Base-by-base conservation (phyloP, 1,140 invertebrate species). In the Ceratosolen solmsi region DNA sequence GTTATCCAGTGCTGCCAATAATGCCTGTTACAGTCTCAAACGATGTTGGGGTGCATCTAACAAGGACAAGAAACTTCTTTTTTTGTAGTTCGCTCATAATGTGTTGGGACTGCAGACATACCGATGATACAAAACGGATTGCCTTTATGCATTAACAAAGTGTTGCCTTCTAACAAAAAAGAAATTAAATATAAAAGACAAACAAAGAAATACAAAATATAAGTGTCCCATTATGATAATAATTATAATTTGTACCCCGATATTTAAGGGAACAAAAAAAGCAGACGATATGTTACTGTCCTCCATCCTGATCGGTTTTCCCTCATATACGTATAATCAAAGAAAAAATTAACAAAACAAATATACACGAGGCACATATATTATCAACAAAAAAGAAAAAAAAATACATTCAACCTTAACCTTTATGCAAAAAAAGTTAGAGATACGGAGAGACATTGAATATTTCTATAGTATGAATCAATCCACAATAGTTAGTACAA, bases 121-220 rank as follows among this genome's bases (percentile, higher is more conserved):
- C 90, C 88, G 87, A 91, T 90, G 90, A 91, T 91, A 91, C 90
- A 91, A 91, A 91, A 86, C 88, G 85, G 89, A 91, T 89, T 91
- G 90, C 90, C 90, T 91, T 91, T 88, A 89, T 86, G 85, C 88
- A 90, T 88, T 89, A 91, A 90, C 88, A 90, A 90, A 89, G 86
- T 86, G 90, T 91, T 91, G 90, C 90, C 90, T 91, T 91, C 85
- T 90, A 90, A 90, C 82, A 86, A 88, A 88, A 88, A 87, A 86
- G 86, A 83, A 84, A 84, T 87, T 30, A 87, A 46, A n/a, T 87
- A 79, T 82, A 85, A 84, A 75, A 54, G 41, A 76, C 9, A 82
- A 82, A 79, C 51, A 79, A 80, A 60, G 36, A 25, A 79, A 56
- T 33, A 58, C 74, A 84, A 85, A 87, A 80, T 89, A 89, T 83